Percentiles rank a stretch among this genome's conserved stretches.
phyloP scores from a whole-genome alignment of 2,113 vertebrate genomes.

The Psilopsiagon aymara region DNA sequence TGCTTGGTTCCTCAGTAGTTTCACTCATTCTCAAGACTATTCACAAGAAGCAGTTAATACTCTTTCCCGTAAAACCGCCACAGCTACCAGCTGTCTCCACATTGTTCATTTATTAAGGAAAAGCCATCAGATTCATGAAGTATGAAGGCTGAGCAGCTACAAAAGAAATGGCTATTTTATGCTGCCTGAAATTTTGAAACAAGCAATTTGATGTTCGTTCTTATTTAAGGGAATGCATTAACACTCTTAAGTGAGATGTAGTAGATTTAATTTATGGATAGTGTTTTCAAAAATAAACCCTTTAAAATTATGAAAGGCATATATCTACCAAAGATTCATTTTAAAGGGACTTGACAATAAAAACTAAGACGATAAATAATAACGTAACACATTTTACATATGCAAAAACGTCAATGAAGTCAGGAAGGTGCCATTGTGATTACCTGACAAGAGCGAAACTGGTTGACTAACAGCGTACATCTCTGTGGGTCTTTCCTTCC shows the following conservation, averaged over 20 bases:
- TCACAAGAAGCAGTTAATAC: not conserved
- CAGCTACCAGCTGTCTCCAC: not conserved
- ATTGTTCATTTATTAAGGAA: not conserved
- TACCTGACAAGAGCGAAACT: constrained; percentile 98
- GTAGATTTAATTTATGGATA: not conserved
- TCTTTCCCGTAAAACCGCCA: not conserved
- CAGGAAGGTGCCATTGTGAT: not conserved
- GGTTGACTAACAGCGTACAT: constrained; percentile 95
- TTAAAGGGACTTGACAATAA: not conserved
- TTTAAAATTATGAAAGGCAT: not conserved
- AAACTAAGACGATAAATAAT: not conserved
- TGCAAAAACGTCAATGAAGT: not conserved
- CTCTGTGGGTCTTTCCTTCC: constrained; percentile 96
- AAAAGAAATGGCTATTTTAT: not conserved
- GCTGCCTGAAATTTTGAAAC: not conserved
- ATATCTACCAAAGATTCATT: not conserved
- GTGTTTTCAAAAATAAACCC: not conserved
- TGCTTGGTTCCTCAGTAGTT: not conserved
- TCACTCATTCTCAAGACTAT: not conserved
- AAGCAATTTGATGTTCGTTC: not conserved
- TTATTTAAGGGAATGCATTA: not conserved
- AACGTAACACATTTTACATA: not conserved
- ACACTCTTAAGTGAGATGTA: not conserved
- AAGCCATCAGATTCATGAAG: not conserved
- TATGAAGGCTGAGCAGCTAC: not conserved